These are phyloP conservation scores for Hybos culiciformis DNA, from an alignment of 2,888 invertebrate species.

Conservation along the genomic window DNA sequence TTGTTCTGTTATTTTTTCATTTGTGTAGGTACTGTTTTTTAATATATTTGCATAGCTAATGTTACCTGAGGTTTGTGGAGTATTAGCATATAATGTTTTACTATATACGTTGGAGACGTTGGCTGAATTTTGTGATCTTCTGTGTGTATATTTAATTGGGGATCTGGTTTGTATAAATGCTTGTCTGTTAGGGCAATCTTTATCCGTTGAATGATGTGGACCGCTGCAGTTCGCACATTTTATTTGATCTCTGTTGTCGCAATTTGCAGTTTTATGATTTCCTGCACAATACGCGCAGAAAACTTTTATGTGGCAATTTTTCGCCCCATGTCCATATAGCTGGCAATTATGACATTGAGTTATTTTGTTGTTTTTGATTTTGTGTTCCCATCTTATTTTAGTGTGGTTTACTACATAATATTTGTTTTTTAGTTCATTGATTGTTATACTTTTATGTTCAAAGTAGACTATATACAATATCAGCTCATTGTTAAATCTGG, in stretches of 20 bases:
- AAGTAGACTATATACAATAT: constrained; percentile 1
- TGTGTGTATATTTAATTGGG: no score
- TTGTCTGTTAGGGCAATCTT: background rate
- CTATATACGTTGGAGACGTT: no score
- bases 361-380: background rate
- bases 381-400: background rate
- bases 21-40: no score
- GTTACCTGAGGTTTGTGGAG: no score
- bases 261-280: background rate
- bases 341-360: background rate
- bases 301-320: background rate
- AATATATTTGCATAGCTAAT: no score
- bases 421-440: background rate
- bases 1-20: no score
- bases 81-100: no score
- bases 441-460: background rate
- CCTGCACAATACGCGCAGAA: background rate
- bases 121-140: no score
- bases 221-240: background rate
- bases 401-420: background rate
- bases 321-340: background rate
- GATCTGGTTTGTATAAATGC: background rate
- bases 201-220: background rate
- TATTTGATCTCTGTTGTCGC: background rate
- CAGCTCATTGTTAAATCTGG: constrained; percentile 5